A percentile compares a stretch with the other conserved stretches of the same genome.
These are phyloP conservation scores for Eudyptes chrysolophus DNA, from an alignment of 2,113 vertebrate species.

Conservation along the genomic window DNA sequence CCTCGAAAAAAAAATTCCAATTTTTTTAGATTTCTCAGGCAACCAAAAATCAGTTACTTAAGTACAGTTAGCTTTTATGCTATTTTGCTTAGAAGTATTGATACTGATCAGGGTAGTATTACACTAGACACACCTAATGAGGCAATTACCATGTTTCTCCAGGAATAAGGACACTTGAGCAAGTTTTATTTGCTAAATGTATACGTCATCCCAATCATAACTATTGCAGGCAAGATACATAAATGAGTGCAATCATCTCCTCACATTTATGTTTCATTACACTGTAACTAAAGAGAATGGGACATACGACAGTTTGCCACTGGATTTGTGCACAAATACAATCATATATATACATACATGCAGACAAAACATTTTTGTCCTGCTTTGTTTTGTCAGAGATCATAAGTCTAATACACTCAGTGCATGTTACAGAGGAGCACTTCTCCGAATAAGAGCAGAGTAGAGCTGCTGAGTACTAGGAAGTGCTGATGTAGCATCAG, in stretches of 20 bases:
- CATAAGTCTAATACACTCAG: fast-evolving
- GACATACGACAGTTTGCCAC: not conserved
- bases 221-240: not conserved
- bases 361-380: not conserved
- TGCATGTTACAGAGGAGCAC: fast-evolving
- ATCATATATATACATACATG: not conserved
- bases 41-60: not conserved
- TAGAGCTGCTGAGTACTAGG: not conserved
- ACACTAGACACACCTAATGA: not conserved
- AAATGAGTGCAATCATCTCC: not conserved
- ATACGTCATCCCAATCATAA: not conserved
- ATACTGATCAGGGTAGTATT: not conserved
- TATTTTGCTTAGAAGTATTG: not conserved
- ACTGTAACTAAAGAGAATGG: not conserved
- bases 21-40: not conserved
- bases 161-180: not conserved
- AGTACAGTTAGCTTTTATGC: not conserved
- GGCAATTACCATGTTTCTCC: not conserved
- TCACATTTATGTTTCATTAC: not conserved
- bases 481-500: not conserved
- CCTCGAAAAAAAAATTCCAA: not conserved
- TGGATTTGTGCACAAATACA: not conserved
- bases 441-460: not conserved
- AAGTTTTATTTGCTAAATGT: not conserved
- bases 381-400: not conserved